Evolutionary conservation across 1,140 invertebrate species (phyloP), one percentile per base, ranked within the genome.

Genomic region (Tyrophagus putrescentiae): DNA sequence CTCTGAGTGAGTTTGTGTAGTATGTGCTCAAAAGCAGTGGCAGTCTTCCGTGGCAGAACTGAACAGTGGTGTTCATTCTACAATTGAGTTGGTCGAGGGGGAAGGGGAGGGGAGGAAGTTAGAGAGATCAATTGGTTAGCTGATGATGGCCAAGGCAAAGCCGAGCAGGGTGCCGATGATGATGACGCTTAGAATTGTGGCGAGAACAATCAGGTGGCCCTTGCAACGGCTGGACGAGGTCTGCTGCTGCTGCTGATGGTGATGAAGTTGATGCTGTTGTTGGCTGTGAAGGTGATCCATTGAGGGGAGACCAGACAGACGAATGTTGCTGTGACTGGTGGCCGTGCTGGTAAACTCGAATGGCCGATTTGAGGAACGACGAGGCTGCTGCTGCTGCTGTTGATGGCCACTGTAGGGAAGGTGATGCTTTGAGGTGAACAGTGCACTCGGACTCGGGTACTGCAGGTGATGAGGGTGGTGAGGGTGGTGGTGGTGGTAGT

Each of bases 161-260:
- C 68, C 70, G 7, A 70, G 56, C 5, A 72, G 60, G 28, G 71
- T 67, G 18, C 70, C 70, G 16, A 71, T 61, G 13, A 67, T 68
- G 5, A 72, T 65, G 9, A 72, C 68, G n/a, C 65, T 67, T 29
- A 71, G 56, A 52, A 71, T 70, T 39, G 71, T 69, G 67, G 67
- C 69, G 0, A 69, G 61, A 18, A 72, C 70, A 21, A 70, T 68
- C 9, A 68, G 60, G 42, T 69, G 68, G 9, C 70, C 70, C 34
- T 66, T 64, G 44, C 63, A n/a, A n/a, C n/a, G n/a, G n/a, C n/a
- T n/a, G n/a, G n/a, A n/a, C n/a, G n/a, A n/a, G n/a, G n/a, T n/a
- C n/a, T n/a, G n/a, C n/a, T n/a, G n/a, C n/a, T n/a, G n/a, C n/a
- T 50, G 21, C 27, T 50, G 45, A 23, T 50, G 45, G 21, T 16